Base-by-base conservation (phyloP, 2,797 vertebrate genomes). In the Danio jaintianensis region DNA sequence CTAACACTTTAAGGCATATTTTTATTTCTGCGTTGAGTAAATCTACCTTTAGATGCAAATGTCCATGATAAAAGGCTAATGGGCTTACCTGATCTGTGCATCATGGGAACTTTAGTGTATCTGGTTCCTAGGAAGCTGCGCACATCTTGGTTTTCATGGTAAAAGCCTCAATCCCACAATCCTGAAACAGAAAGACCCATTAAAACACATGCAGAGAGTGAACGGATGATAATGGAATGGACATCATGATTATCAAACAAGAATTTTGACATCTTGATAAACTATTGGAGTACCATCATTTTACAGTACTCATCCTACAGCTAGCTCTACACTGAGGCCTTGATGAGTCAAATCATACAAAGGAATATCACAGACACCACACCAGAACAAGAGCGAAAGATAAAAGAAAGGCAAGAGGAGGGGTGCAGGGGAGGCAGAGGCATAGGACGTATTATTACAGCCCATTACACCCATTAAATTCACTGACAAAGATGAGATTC, bases 81-180 rank as follows among this genome's bases (percentile, higher is more conserved):
- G 18, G 4, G 22, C 58, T 78, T 89, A 92, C 92, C 92, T 92
- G 90, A 88, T 89, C 85, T 72, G 88, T 92, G 92, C 87, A 93
- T 91, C 91, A 93, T 92, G 59, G 75, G 7, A 71, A 92, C 91
- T 89, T 91, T 92, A 77, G 91, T 93, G 88, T 92, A 91, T 84
- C 90, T 88, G 70, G 84, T 90, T 15, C 92, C 92, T 78, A 92
- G 55, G 88, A 94, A 93, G 82, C 75, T 88, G 12, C 86, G 87
- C 1, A 38, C 82, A 63, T 93, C 91, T 8, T 53, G 4, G 12
- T 69, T 85, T 7, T 89, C 86, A 52, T 81, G 62, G 3, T 70
- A 86, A 87, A 93, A 92, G 73, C 88, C 83, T 79, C 82, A 84
- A 89, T 89, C 87, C 91, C 92, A 92, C 83, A 93, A 83, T 9